Evolutionary conservation across 2,113 vertebrate species (phyloP), one percentile per base, ranked within the genome.

Genomic region (Eclectus roratus): DNA sequence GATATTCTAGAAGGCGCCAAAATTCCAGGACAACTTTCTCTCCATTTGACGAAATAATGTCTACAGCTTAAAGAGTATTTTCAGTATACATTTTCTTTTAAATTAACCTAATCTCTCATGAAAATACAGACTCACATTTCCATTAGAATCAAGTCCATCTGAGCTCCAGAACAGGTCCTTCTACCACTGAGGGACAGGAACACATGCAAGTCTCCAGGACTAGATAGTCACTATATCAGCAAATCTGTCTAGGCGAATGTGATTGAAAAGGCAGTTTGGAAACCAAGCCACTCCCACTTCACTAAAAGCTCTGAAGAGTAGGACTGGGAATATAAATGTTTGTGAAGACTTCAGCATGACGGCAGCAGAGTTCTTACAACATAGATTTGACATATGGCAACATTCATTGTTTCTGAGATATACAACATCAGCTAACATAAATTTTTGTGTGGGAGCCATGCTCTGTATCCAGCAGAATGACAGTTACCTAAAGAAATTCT

Each of bases 151-250:
- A 76, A 68, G n/a, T 24, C n/a, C 7, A 21, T 53, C n/a, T 78
- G 43, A 85, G 5, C 6, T 52, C 41, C 31, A 37, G 71, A 89
- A 52, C 18, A 74, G 9, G 4, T 37, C 19, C 5, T 82, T 55
- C 37, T 56, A 3, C 20, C 10, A 39, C 9, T 23, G 11, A 63
- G 3, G 28, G 31, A 37, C 18, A 64, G 21, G 28, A 63, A 61
- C 24, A 44, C 24, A 56, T 0, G 0, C 13, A 80, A 29, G 10
- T 35, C 33, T 76, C 29, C 2, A 5, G 17, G 39, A 12, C 33
- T 46, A 46, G 9, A 41, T 1, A 66, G 61, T n/a, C n/a, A 74
- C 33, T 53, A 1, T 33, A 52, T 53, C 10, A 47, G 29, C 47
- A 85, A 25, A 86, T 69, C 39, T 49, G 35, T 2, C 29, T 85